phyloP scores from a whole-genome alignment of 1,140 invertebrate species.

The Neodiprion pinetum region DNA sequence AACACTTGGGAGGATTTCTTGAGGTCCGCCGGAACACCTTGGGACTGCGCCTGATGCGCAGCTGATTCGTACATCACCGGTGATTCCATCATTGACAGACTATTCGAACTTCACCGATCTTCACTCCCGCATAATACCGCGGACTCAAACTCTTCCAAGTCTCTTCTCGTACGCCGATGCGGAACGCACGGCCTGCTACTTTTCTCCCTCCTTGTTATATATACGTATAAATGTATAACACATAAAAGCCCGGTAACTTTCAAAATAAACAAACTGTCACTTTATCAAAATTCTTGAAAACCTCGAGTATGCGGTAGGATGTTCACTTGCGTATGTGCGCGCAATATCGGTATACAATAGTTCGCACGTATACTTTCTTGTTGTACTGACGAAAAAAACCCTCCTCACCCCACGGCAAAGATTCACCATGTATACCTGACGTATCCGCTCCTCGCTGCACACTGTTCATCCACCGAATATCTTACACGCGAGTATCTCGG shows the following conservation, averaged over 20 bases:
- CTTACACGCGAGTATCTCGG: too few relatives aligned
- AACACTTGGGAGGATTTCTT: conserved; percentile 52
- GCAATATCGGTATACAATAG: neutral
- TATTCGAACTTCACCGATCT: conserved; percentile 39
- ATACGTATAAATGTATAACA: too few relatives aligned
- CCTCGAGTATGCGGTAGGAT: neutral
- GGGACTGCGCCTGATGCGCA: conserved; percentile 55
- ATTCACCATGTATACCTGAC: too few relatives aligned
- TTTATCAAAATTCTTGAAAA: too few relatives aligned
- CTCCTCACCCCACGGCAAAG: neutral
- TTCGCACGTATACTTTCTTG: neutral
- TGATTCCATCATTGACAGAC: conserved; percentile 58
- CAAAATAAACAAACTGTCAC: too few relatives aligned
- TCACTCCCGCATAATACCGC: neutral
- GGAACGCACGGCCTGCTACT: neutral
- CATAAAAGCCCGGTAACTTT: too few relatives aligned
- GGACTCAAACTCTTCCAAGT: too few relatives aligned
- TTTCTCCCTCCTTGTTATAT: neutral
- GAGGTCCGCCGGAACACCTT: conserved; percentile 42
- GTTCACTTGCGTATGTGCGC: neutral
- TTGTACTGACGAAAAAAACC: neutral
- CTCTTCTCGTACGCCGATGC: too few relatives aligned
- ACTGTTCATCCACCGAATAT: neutral
- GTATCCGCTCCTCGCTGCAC: neutral
- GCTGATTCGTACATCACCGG: conserved; percentile 59